Conservation (phyloP, 1,140 invertebrate species). For the Diachasma alloeum region DNA sequence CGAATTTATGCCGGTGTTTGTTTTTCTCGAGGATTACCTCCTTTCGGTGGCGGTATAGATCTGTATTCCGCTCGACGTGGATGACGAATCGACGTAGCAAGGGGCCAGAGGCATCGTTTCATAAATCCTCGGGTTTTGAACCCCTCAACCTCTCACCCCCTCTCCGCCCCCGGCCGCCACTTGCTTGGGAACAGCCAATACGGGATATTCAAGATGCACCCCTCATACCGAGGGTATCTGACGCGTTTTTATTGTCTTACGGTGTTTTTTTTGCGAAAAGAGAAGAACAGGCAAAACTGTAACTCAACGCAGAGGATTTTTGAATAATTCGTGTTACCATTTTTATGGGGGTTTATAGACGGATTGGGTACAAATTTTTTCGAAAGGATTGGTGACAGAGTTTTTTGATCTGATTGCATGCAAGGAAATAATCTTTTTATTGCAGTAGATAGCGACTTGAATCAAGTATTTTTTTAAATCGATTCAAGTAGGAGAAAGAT, state of each 20-base stretch:
- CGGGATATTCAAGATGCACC: constrained; percentile 30
- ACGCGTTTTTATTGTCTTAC: not conserved
- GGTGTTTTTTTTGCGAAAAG: not conserved
- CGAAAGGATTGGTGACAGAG: too few species aligned
- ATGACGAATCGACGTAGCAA: constrained; percentile 30
- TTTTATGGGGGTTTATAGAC: too few species aligned
- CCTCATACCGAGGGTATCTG: not conserved
- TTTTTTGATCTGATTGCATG: too few species aligned
- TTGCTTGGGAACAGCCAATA: constrained; percentile 12
- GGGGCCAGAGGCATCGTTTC: constrained; percentile 25
- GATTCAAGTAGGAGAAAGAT: too few species aligned
- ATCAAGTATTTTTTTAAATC: too few species aligned
- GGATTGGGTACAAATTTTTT: too few species aligned
- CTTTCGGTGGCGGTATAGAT: constrained; percentile 19
- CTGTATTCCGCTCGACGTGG: constrained; percentile 28
- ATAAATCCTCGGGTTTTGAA: constrained; percentile 20
- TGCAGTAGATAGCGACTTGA: too few species aligned
- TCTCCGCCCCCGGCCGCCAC: not conserved
- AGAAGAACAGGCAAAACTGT: not conserved
- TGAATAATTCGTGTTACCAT: too few species aligned
- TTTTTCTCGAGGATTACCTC: constrained; percentile 30
- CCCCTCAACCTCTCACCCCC: not conserved
- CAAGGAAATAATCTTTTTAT: too few species aligned
- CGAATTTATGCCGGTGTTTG: constrained; percentile 31
- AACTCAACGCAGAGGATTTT: not conserved